Evolutionary conservation across 2,113 vertebrate species (phyloP).

Genomic region (Myotis davidii): DNA sequence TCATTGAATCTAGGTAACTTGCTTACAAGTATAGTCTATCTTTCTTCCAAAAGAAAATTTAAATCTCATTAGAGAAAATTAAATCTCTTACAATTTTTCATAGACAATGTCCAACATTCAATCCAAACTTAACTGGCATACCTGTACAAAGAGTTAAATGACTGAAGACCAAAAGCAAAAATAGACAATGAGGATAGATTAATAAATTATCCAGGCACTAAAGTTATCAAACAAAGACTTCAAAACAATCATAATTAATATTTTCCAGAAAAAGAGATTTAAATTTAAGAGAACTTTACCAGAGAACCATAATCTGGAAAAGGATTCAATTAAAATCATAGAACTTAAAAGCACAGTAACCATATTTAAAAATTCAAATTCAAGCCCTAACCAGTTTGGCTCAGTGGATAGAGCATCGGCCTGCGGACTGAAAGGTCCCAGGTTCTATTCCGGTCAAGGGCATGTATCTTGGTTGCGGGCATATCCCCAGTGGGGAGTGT

Average conservation of each 20-base stretch:
- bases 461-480: no score
- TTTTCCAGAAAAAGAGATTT: background rate
- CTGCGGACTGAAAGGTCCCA: no score
- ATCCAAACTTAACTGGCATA: background rate
- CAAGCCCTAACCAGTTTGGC: no score
- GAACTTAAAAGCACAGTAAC: background rate
- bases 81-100: constrained; percentile 30
- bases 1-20: background rate
- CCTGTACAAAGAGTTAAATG: background rate
- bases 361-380: constrained; percentile 34
- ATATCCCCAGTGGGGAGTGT: no score
- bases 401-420: no score
- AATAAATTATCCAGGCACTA: background rate
- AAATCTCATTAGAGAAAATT: constrained; percentile 39
- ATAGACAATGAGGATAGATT: background rate
- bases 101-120: background rate
- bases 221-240: background rate
- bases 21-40: background rate
- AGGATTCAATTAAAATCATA: background rate
- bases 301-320: background rate
- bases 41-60: constrained; percentile 31
- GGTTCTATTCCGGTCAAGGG: no score
- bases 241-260: constrained; percentile 1
- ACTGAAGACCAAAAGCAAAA: constrained; percentile 28
- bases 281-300: background rate